Conservation (phyloP, 2,888 invertebrate species). For the Microctonus aethiopoides region DNA sequence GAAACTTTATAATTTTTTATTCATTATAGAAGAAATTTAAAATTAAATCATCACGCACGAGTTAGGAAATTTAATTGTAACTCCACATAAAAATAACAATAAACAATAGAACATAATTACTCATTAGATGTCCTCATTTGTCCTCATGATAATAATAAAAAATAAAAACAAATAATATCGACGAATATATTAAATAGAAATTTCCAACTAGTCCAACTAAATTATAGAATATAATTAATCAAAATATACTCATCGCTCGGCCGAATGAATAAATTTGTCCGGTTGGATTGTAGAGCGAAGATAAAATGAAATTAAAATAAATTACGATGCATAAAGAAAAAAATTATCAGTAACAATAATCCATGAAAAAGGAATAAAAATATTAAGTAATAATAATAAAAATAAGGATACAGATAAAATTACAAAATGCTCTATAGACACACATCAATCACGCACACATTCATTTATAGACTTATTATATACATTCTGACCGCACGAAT, state of each 20-base stretch:
- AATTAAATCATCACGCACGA: too few species aligned
- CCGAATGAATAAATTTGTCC: slow-evolving; percentile 6
- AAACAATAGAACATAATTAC: too few species aligned
- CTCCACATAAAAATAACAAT: too few species aligned
- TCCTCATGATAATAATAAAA: too few species aligned
- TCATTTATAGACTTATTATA: neutral
- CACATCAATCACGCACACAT: neutral
- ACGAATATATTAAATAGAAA: neutral
- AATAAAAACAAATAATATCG: too few species aligned
- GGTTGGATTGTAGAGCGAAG: neutral
- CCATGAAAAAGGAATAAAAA: neutral
- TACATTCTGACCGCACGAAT: neutral
- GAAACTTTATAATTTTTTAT: too few species aligned
- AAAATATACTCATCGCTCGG: slow-evolving; percentile 11
- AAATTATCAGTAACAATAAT: neutral
- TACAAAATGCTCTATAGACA: slow-evolving; percentile 2
- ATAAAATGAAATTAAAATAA: neutral
- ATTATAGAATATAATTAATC: neutral
- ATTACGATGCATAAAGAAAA: neutral
- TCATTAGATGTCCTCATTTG: too few species aligned
- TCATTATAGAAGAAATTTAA: too few species aligned
- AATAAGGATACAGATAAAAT: neutral
- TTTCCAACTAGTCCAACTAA: neutral
- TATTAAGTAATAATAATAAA: neutral
- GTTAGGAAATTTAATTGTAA: too few species aligned